Evolutionary conservation across 1,140 invertebrate species (phyloP).

Genomic region (Ceratosolen solmsi): DNA sequence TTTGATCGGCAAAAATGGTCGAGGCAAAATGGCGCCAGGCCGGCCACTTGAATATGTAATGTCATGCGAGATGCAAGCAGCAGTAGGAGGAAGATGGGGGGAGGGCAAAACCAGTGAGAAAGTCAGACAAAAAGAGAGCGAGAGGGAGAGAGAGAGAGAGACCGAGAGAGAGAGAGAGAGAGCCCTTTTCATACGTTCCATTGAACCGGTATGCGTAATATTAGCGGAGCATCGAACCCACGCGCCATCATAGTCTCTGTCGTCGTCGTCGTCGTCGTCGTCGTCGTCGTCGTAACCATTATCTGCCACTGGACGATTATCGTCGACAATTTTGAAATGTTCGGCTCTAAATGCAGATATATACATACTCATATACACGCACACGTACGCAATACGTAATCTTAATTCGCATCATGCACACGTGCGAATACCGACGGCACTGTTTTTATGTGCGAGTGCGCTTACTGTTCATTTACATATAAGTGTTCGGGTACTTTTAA

Average conservation of each 20-base stretch:
- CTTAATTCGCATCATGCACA: not conserved
- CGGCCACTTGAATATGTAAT: constrained; percentile 50
- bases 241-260: constrained; percentile 9
- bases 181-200: no score
- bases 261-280: not conserved
- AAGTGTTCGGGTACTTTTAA: constrained; percentile 54
- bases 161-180: constrained; percentile 1
- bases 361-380: not conserved
- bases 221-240: constrained; percentile 33
- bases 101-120: not conserved
- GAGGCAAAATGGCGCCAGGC: constrained; percentile 72
- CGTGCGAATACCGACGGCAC: not conserved
- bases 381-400: not conserved
- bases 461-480: constrained; percentile 59
- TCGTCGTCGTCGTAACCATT: not conserved
- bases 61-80: constrained; percentile 36
- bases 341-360: constrained; percentile 2
- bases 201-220: constrained; percentile 40
- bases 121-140: not conserved
- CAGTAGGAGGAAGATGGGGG: no score
- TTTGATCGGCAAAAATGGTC: constrained; percentile 75
- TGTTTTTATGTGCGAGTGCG: constrained; percentile 16
- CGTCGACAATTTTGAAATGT: constrained; percentile 8
- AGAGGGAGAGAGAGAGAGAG: constrained; percentile 19
- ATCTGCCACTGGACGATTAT: constrained; percentile 23